Base-by-base conservation (phyloP, 2,888 invertebrate genomes). In the Lingula anatina region DNA sequence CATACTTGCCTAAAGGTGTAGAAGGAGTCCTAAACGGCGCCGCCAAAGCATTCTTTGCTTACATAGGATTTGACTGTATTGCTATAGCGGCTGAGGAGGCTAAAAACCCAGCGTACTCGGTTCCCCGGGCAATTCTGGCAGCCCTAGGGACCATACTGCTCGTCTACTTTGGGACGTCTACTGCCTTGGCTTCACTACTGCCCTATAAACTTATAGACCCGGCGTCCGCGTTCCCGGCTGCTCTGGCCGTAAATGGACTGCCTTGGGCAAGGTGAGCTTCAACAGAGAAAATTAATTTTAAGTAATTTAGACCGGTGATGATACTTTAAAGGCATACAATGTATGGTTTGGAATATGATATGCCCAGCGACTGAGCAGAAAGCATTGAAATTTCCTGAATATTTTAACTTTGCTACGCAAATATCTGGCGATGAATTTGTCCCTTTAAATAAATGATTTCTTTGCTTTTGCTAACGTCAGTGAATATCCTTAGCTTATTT, bases 31-130 rank as follows among this genome's bases (percentile, higher is more conserved):
- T 78, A 27, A 67, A 72, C 20, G 78, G 77, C 1, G 75, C 77
- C 0, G 76, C 76, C 0, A 70, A 75, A 9, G 77, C 77, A 50
- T 78, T 78, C 61, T 79, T 76, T 57, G 77, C 78, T 5, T 77
- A 74, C 55, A 75, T 71, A 23, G 75, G 75, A 18, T 79, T 78
- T 55, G 79, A 79, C 53, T 75, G 76, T 2, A 71, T 79, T 23
- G 74, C 77, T 1, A 66, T 74, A 3, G 73, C 78, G 3, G 73
- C 74, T 3, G 78, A 79, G 57, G 79, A 79, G 56, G 74, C 76
- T 0, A 59, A 55, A 52, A 64, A 72, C 41, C 77, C 78, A 2
- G 66, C 70, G 38, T 65, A 65, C 21, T 71, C 76, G 2, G 72
- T 78, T 40, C 78, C 78, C 2, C 55, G 72, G 3, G 75, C 78